Evolutionary conservation across 1,140 invertebrate species (phyloP), one percentile per base, ranked within the genome.

Genomic region (Drosophila aff.): DNA sequence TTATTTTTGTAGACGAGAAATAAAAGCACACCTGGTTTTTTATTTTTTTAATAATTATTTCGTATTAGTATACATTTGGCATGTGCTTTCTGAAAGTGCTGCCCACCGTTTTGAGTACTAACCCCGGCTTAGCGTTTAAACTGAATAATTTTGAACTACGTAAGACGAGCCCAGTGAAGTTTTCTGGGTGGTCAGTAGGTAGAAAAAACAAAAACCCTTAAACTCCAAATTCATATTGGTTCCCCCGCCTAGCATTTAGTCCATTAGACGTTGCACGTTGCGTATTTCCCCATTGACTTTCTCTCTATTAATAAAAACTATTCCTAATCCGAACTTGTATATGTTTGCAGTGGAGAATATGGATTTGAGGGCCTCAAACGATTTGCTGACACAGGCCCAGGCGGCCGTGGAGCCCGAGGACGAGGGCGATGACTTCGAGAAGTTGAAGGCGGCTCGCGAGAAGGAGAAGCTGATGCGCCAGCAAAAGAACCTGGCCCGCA

Each of bases 361-460:
- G 67, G 91, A 92, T 38, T 52, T 85, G 38, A 81, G 79, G 65
- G 68, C 85, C 3, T 91, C 89, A 1, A 79, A 9, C 40, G 91
- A 92, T 76, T 26, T 80, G 6, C 47, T 89, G 41, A 73, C 43
- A 13, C 52, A 38, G 13, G 15, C 21, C 57, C 15, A 53, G 16
- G 49, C 49, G 1, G 75, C 72, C 26, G 52, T 64, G 9, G 79
- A 73, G 21, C 63, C 65, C 6, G 79, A 67, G 1, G 76, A 90
- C 47, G 79, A 79, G 6, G 79, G 75, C 18, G 94, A 94, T 74
- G 94, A 95, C 64, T 95, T 95, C 43, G 93, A 94, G 3, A 94
- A 94, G 75, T 69, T 95, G 6, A 94, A 94, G 72, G 81, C 76
- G 0, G 89, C 94, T 21, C 92, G 94, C 6, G 93, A 94, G 65